Evolutionary conservation across 2,888 invertebrate species (phyloP).

Genomic region (Morpho deidamia): DNA sequence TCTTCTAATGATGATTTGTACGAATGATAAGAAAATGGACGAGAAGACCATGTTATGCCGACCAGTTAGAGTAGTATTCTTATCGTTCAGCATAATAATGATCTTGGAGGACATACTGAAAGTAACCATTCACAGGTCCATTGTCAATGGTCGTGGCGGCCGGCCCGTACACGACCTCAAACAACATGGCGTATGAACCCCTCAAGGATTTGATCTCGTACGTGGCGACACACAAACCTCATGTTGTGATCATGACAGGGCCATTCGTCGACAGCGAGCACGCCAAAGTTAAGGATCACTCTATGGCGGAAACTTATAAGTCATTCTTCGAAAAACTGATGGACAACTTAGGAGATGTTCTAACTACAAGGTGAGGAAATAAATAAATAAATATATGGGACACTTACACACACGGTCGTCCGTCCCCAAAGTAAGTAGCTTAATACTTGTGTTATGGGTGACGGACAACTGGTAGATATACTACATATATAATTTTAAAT

Average conservation of each 20-base stretch:
- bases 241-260: slow-evolving; percentile 89
- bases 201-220: slow-evolving; percentile 86
- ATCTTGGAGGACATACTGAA: too few relatives aligned
- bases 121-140: slow-evolving; percentile 47
- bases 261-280: slow-evolving; percentile 89
- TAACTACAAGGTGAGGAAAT: slow-evolving; percentile 67
- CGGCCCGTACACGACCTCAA: slow-evolving; percentile 90
- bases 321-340: slow-evolving; percentile 86
- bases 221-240: slow-evolving; percentile 83
- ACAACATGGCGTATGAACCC: slow-evolving; percentile 88
- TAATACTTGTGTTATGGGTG: too few relatives aligned
- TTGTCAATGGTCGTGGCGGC: slow-evolving; percentile 85
- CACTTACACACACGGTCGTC: too few relatives aligned
- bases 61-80: too few relatives aligned
- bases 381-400: too few relatives aligned
- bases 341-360: slow-evolving; percentile 80
- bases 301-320: slow-evolving; percentile 83
- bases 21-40: too few relatives aligned
- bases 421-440: too few relatives aligned
- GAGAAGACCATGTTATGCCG: too few relatives aligned
- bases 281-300: slow-evolving; percentile 78
- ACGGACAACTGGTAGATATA: too few relatives aligned
- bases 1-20: too few relatives aligned
- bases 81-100: too few relatives aligned
- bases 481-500: too few relatives aligned